Evolutionary conservation across 2,888 invertebrate genomes (phyloP), one percentile per base, ranked within the genome.

Genomic region (Lochmaea capreae): DNA sequence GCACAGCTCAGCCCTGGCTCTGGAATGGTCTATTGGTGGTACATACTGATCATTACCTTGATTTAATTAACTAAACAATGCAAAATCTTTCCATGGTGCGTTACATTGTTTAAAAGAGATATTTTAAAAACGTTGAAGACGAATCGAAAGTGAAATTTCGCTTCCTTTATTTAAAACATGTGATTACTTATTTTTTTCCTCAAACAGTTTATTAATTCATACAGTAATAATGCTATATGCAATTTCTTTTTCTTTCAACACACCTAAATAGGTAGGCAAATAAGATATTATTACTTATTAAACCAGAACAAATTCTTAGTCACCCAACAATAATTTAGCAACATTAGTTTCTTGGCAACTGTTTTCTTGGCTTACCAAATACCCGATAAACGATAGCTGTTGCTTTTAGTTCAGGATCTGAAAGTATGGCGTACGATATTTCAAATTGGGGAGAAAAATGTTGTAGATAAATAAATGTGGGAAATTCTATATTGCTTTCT

Each of bases 291-390:
- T 77, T 76, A 72, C 71, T 75, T 69, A 76, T 76, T 76, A 66
- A 77, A 77, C 77, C 77, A 77, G 67, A 77, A 77, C 77, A 72
- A 77, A 77, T 77, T 77, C 71, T 73, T 65, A 68, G 70, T 68
- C 72, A 69, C 75, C 72, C 57, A 72, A 71, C 70, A 74, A n/a
- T n/a, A n/a, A 74, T 77, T 77, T 75, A 74, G 75, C 74, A 77
- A 77, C 72, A 12, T 52, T 43, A 46, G 52, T 69, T 69, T 62
- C 69, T 69, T 62, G n/a, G 52, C 69, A 61, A 61, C 71, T 72
- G 68, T 74, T 76, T 77, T 72, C 75, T 73, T 67, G 66, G 66
- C 74, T 77, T 77, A 66, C 73, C 73, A 77, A 76, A 77, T 74
- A 74, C 26, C n/a, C 16, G 65, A 69, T 66, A 69, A 70, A 39